Evolutionary conservation across 2,888 invertebrate genomes (phyloP).

Genomic region (Spodoptera exigua): DNA sequence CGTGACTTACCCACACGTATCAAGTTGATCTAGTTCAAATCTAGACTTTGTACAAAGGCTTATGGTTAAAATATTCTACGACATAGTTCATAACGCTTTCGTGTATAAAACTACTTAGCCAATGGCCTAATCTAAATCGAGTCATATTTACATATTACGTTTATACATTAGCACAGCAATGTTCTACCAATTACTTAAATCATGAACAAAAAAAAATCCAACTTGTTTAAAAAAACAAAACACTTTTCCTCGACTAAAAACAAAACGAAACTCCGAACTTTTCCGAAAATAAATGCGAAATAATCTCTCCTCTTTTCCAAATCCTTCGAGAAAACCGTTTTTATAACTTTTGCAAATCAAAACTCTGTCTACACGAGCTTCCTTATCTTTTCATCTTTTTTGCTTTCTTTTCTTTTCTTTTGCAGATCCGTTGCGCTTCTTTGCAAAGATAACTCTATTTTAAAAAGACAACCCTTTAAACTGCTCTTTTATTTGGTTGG

Average conservation of each 20-base stretch:
- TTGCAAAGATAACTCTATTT: conserved; percentile 38
- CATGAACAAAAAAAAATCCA: no score
- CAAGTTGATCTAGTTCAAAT: no score
- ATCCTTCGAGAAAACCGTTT: conserved; percentile 32
- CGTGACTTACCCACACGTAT: no score
- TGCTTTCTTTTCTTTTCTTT: conserved; percentile 22
- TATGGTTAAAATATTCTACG: no score
- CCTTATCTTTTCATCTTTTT: conserved; percentile 30
- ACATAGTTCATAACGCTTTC: no score
- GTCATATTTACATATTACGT: no score
- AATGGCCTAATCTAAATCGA: no score
- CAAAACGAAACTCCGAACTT: conserved; percentile 5
- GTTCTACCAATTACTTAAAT: no score
- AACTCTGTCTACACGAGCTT: conserved; percentile 22
- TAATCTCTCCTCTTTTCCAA: conserved; percentile 10
- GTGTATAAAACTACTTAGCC: no score
- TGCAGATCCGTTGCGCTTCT: conserved; percentile 18
- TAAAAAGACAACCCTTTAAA: conserved; percentile 42
- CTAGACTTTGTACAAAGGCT: no score
- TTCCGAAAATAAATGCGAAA: conserved; percentile 25
- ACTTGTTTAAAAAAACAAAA: background rate
- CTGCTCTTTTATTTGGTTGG: conserved; percentile 31
- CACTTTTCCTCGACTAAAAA: conserved; percentile 1
- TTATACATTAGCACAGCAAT: no score
- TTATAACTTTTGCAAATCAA: conserved; percentile 44